phyloP scores from a whole-genome alignment of 2,888 invertebrate species.

The Onthophagus sagittarius region DNA sequence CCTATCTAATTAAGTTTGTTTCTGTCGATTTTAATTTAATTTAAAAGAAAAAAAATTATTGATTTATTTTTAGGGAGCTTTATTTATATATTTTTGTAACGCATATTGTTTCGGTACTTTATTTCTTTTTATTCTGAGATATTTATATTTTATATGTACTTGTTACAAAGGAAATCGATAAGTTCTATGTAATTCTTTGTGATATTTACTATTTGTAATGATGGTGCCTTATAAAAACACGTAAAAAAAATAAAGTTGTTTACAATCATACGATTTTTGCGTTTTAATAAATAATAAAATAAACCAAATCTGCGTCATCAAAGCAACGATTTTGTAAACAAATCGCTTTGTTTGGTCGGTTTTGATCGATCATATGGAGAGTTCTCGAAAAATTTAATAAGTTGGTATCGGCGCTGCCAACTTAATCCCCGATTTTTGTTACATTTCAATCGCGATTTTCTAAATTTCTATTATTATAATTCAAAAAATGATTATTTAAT shows the following conservation, averaged over 20 bases:
- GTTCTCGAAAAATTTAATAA: neutral
- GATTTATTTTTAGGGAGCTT: conserved; percentile 9
- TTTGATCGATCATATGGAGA: neutral
- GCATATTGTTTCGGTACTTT: conserved; percentile 4
- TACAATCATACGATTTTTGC: neutral
- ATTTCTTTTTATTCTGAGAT: neutral
- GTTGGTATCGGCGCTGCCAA: neutral
- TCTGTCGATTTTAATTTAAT: neutral
- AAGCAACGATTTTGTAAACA: conserved; percentile 3
- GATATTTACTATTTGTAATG: conserved; percentile 28
- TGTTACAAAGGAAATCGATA: neutral
- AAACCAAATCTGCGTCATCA: neutral
- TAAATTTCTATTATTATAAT: neutral
- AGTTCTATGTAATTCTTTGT: conserved; percentile 25
- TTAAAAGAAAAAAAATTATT: neutral
- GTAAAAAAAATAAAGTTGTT: neutral
- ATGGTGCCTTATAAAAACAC: conserved; percentile 30
- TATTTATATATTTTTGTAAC: conserved; percentile 2
- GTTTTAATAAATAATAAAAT: conserved; percentile 1
- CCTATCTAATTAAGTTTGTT: neutral
- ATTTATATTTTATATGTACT: neutral
- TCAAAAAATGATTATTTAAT: neutral
- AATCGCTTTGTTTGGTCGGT: neutral
- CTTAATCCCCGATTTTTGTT: neutral
- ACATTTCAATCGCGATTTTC: neutral